Evolutionary conservation across 2,888 invertebrate species (phyloP).

Genomic region (Hyalella azteca): DNA sequence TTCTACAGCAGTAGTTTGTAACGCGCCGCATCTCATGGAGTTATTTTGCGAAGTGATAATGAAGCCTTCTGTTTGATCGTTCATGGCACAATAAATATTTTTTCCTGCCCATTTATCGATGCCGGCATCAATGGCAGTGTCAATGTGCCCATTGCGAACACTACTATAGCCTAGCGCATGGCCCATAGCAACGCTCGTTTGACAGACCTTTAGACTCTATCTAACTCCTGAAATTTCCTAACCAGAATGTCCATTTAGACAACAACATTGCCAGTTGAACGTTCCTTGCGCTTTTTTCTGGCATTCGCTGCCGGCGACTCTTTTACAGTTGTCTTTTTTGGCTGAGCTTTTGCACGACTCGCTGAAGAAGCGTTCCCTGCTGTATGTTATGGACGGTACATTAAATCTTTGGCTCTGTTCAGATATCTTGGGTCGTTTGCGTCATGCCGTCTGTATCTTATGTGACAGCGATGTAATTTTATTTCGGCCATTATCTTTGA

Average conservation of each 20-base stretch:
- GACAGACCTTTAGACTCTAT: conserved; percentile 25
- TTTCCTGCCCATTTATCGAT: background rate
- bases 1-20: no score
- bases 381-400: conserved; percentile 17
- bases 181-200: background rate
- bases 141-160: conserved; percentile 13
- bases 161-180: background rate
- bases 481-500: conserved; percentile 16
- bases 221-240: conserved; percentile 27
- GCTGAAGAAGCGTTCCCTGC: conserved; percentile 5
- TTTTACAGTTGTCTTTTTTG: conserved; percentile 16
- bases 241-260: conserved; percentile 20
- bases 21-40: no score
- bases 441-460: conserved; percentile 26
- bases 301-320: background rate
- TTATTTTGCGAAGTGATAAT: no score
- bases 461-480: conserved; percentile 29
- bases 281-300: background rate
- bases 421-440: conserved; percentile 8
- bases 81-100: no score
- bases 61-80: no score
- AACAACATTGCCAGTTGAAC: conserved; percentile 18
- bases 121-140: conserved; percentile 12
- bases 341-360: conserved; percentile 7
- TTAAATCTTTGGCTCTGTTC: conserved; percentile 13